Conservation (phyloP, 2,113 vertebrate species). For the Phalacrocorax brasilianus region DNA sequence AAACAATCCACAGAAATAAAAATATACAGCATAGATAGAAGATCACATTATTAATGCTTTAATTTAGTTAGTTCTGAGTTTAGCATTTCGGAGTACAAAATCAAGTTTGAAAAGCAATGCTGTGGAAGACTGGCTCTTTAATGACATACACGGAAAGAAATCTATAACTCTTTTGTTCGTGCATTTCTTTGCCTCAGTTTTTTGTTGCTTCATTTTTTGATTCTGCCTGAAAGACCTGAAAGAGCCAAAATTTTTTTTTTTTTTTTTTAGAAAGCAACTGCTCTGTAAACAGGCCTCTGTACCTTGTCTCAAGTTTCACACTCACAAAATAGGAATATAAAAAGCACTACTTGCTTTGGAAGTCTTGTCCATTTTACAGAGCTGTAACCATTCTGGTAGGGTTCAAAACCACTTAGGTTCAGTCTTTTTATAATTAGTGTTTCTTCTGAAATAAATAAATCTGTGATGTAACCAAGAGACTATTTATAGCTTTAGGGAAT, state of each 20-base stretch:
- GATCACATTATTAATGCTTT: neutral
- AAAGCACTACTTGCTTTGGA: neutral
- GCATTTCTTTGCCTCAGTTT: neutral
- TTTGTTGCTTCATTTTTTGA: neutral
- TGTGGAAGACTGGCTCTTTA: neutral
- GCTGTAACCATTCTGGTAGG: neutral
- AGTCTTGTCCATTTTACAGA: neutral
- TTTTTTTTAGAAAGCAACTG: neutral
- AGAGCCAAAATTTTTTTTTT: neutral
- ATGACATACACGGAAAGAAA: neutral
- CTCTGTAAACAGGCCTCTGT: neutral
- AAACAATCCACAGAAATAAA: constrained; percentile 6
- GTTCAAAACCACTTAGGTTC: neutral
- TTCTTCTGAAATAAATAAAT: neutral
- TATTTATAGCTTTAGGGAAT: neutral
- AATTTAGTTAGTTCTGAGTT: neutral
- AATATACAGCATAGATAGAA: neutral
- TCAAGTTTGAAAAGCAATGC: neutral
- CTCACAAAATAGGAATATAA: neutral
- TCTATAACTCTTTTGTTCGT: neutral
- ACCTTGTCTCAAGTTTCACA: neutral
- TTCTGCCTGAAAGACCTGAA: neutral
- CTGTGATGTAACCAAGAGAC: neutral
- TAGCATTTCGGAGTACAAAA: neutral
- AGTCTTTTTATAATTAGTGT: neutral